phyloP scores from a whole-genome alignment of 2,113 vertebrate genomes.

The Tamias sibiricus region DNA sequence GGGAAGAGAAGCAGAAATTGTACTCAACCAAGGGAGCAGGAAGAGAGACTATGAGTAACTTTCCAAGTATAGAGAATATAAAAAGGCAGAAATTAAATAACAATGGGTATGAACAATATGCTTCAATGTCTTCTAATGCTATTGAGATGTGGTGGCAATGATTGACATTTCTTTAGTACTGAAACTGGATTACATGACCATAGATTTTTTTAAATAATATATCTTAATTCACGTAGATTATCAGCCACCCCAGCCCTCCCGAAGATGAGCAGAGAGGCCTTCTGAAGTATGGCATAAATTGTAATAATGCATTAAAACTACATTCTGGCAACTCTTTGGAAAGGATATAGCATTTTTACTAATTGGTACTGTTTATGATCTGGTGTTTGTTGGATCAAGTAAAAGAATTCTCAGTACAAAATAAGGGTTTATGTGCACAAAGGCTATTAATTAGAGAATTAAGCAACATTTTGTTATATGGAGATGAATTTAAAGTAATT shows the following conservation, averaged over 20 bases:
- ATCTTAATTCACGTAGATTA: not conserved
- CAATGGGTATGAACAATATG: not conserved
- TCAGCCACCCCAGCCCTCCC: fast-evolving
- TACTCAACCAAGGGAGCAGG: not conserved
- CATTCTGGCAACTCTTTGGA: not conserved
- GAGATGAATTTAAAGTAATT: not conserved
- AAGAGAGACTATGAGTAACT: not conserved
- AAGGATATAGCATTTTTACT: not conserved
- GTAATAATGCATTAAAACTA: not conserved
- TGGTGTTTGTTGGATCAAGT: not conserved
- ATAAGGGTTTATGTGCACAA: not conserved
- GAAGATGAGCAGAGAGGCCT: not conserved
- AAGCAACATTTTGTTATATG: not conserved
- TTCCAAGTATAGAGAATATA: not conserved
- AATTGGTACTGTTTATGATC: not conserved
- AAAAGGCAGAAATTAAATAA: not conserved
- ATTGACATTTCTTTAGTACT: not conserved
- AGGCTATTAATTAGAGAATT: not conserved
- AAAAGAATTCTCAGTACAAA: not conserved
- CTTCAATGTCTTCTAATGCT: not conserved
- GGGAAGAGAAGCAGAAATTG: not conserved
- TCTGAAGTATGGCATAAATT: not conserved
- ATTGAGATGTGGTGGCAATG: not conserved
- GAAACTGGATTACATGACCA: not conserved
- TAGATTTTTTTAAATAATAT: not conserved